phyloP scores from a whole-genome alignment of 2,888 invertebrate species.

The Gisinianus flammeolus region DNA sequence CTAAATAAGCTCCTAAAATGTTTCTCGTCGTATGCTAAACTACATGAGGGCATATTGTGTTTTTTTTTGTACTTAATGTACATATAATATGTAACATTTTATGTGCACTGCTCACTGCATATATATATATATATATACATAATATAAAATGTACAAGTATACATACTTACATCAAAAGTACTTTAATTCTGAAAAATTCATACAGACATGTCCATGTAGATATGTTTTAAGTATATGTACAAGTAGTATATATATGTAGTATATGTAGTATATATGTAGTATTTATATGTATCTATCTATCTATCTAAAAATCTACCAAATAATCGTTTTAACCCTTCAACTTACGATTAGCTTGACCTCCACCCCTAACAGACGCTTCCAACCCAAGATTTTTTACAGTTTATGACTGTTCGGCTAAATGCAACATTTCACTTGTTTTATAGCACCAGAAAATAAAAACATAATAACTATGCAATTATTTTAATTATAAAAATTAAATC shows the following conservation, averaged over 20 bases:
- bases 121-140: neutral
- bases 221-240: too few relatives aligned
- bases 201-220: too few relatives aligned
- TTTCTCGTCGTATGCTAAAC: too few relatives aligned
- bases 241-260: too few relatives aligned
- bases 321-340: constrained; percentile 30
- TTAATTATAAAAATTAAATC: neutral
- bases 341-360: constrained; percentile 27
- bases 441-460: constrained; percentile 5
- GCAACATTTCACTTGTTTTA: constrained; percentile 17
- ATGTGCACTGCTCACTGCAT: neutral
- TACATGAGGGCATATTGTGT: too few relatives aligned
- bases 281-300: too few relatives aligned
- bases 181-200: neutral
- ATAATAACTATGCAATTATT: constrained; percentile 1
- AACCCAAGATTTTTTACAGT: constrained; percentile 1
- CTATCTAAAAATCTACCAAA: constrained; percentile 26
- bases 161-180: too few relatives aligned
- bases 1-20: neutral
- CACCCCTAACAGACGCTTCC: constrained; percentile 21
- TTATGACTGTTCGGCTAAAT: neutral
- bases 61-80: neutral
- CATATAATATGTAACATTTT: neutral
- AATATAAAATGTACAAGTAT: neutral
- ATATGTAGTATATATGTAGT: too few relatives aligned